Base-by-base conservation (phyloP, 2,113 vertebrate genomes). In the Archocentrus centrarchus region DNA sequence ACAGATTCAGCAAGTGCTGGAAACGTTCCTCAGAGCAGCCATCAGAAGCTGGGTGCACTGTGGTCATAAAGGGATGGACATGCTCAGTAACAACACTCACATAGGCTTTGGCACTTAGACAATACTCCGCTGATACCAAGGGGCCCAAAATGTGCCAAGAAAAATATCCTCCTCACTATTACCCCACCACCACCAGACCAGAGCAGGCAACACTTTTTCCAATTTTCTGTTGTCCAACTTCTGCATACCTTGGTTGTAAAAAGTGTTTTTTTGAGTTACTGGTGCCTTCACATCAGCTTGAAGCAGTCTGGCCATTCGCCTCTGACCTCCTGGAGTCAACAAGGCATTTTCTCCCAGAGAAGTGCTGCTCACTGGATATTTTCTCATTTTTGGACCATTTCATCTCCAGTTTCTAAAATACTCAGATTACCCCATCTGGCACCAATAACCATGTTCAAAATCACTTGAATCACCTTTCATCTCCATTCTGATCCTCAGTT, bases 331-430 rank as follows among this genome's bases (percentile, higher is more conserved):
- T 68, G 64, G 18, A 15, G 47, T 68, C 27, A 68, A 11, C 22
- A 30, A 47, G 15, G 64, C 22, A 47, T 68, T 47, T 47, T 68
- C 41, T 47, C 64, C 64, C 9, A 68, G 41, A 68, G 14, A 68
- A 47, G 8, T 0, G 0, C 22, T 68, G 41, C 27, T 27, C 41
- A 47, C 14, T 13, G 24, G 44, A 70, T 53, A 70, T 20, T 70
- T 70, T 20, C 44, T 17, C 24, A 11, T 70, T 70, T 70, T 70
- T 50, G 20, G 3, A 10, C 44, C 10, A 24, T 13, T 70, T 15
- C 5, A 70, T 70, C 44, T 30, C 24, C 24, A 50, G 66, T 70
- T 70, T 70, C 24, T 70, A 18, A 70, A 70, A 50, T 70, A 50
- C 41, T 68, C 41, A 0, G 41, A 9, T 27, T 5, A 20, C 24